Evolutionary conservation across 2,113 vertebrate genomes (phyloP).

Genomic region (Odocoileus virginianus): DNA sequence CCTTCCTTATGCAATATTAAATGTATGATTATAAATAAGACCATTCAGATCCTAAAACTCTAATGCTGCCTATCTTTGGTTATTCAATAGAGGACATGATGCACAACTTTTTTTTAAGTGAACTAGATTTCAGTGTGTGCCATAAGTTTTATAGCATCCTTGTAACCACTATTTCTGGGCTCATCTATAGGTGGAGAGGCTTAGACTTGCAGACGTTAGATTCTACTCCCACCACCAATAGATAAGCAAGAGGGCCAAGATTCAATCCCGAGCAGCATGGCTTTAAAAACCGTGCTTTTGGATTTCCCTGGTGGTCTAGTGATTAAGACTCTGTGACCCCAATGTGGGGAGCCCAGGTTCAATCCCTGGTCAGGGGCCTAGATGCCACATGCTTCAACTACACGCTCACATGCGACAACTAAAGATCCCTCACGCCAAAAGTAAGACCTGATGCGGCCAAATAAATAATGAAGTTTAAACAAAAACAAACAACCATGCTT

Average conservation of each 20-base stretch:
- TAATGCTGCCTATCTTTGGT: background rate
- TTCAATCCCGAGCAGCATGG: background rate
- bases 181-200: background rate
- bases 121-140: background rate
- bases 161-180: background rate
- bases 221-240: no score
- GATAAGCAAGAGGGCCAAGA: background rate
- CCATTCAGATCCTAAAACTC: background rate
- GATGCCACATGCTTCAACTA: background rate
- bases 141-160: background rate
- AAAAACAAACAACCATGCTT: rapidly evolving
- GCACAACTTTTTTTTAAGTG: background rate
- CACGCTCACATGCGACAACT: rapidly evolving
- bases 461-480: background rate
- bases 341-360: background rate
- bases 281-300: background rate
- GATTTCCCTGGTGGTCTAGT: background rate
- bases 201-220: background rate
- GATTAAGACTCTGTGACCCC: background rate
- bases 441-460: background rate
- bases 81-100: background rate
- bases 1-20: background rate
- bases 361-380: background rate
- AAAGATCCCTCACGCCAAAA: background rate
- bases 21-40: background rate